phyloP scores from a whole-genome alignment of 2,888 invertebrate species.

The Drosophila mulleri region DNA sequence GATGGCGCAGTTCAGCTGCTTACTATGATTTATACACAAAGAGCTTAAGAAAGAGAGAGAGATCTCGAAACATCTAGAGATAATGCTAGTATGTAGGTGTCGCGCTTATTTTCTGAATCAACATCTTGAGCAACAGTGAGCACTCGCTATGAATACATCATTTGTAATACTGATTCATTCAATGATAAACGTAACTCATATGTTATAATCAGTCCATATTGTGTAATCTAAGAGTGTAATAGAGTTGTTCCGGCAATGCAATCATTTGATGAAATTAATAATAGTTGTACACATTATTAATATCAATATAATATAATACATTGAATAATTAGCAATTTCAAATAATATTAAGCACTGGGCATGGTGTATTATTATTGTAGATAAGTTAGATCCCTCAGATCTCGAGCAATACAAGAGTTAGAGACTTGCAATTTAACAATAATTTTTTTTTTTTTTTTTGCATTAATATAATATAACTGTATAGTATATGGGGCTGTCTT shows the following conservation, averaged over 20 bases:
- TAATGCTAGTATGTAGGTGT: neutral
- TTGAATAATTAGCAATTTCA: no score
- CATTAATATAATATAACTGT: no score
- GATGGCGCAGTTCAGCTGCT: slow-evolving; percentile 18
- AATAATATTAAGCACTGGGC: neutral
- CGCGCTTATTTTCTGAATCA: neutral
- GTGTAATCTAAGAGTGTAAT: neutral
- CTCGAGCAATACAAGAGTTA: neutral
- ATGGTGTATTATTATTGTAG: neutral
- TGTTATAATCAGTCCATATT: neutral
- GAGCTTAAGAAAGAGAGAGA: neutral
- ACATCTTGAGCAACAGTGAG: neutral
- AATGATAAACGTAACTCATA: neutral
- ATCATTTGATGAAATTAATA: neutral
- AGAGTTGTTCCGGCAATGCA: neutral
- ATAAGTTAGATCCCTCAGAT: neutral
- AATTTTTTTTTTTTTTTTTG: neutral
- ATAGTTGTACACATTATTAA: no score
- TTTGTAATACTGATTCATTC: neutral
- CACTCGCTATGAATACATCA: neutral
- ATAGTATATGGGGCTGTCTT: no score
- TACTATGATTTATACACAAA: neutral
- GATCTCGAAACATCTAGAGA: slow-evolving; percentile 4
- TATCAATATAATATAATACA: no score
- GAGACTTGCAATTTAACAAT: accelerated